These are phyloP conservation scores for Anoplopoma fimbria DNA, from an alignment of 2,113 vertebrate species.

Conservation along the genomic window DNA sequence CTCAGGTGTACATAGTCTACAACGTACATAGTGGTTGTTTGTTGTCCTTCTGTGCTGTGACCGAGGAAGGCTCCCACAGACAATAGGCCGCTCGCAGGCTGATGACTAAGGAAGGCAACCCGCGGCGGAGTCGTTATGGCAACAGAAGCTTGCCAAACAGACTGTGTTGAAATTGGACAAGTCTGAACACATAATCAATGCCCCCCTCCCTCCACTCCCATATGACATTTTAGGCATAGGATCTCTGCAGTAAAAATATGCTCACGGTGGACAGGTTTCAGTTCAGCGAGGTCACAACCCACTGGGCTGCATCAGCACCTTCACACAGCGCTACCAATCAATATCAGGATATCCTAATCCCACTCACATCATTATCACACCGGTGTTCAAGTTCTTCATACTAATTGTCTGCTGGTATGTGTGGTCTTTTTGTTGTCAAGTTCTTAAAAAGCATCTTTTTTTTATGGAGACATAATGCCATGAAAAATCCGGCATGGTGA, in stretches of 20 bases:
- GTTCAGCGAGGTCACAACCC: conserved; percentile 15
- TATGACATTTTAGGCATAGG: conserved; percentile 74
- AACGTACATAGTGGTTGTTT: conserved; percentile 35
- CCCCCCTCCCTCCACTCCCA: conserved; percentile 59
- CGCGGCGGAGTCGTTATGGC: conserved; percentile 80
- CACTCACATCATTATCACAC: neutral
- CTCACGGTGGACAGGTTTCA: conserved; percentile 19
- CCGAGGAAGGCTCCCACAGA: conserved; percentile 71
- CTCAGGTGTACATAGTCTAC: conserved; percentile 1
- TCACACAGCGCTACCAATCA: neutral
- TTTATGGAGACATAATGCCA: conserved; percentile 7
- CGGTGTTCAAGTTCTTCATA: neutral
- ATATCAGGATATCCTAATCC: conserved; percentile 18
- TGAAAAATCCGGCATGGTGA: neutral
- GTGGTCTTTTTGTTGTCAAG: neutral
- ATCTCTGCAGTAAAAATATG: conserved; percentile 58
- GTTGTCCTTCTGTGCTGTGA: conserved; percentile 61
- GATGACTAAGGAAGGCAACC: conserved; percentile 81
- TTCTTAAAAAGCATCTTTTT: neutral
- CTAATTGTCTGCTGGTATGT: neutral
- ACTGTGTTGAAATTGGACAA: conserved; percentile 78
- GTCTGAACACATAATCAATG: conserved; percentile 75
- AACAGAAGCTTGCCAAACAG: conserved; percentile 80
- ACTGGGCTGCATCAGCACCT: conserved; percentile 19
- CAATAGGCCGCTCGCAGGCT: conserved; percentile 71